Evolutionary conservation across 2,797 vertebrate genomes (phyloP).

Genomic region (Alfaro cultratus): DNA sequence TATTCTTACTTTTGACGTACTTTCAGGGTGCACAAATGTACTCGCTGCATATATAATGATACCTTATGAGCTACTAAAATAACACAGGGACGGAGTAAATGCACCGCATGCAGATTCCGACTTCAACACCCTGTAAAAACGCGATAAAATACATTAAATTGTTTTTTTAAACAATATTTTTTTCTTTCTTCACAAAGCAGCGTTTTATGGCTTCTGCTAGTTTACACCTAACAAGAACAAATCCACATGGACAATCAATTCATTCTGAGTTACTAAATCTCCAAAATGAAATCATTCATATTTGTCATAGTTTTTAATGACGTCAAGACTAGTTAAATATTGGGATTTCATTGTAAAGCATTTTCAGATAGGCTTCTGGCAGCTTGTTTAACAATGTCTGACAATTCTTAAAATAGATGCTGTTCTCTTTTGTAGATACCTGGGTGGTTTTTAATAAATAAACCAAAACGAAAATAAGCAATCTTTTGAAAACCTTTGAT

Average conservation of each 20-base stretch:
- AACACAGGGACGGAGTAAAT: background rate
- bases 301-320: background rate
- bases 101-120: background rate
- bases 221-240: background rate
- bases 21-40: background rate
- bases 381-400: background rate
- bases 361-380: background rate
- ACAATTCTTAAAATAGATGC: background rate
- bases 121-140: background rate
- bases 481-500: background rate
- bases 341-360: background rate
- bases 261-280: background rate
- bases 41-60: background rate
- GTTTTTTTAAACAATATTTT: background rate
- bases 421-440: background rate
- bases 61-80: background rate
- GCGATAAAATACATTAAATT: background rate
- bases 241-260: background rate
- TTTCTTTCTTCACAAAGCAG: background rate
- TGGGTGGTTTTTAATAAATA: background rate
- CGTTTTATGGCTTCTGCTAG: background rate
- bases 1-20: conserved; percentile 27
- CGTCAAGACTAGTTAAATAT: background rate
- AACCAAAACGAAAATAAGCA: background rate
- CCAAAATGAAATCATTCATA: background rate